phyloP scores from a whole-genome alignment of 2,797 vertebrate genomes.

The Sebastes ruberrimus region DNA sequence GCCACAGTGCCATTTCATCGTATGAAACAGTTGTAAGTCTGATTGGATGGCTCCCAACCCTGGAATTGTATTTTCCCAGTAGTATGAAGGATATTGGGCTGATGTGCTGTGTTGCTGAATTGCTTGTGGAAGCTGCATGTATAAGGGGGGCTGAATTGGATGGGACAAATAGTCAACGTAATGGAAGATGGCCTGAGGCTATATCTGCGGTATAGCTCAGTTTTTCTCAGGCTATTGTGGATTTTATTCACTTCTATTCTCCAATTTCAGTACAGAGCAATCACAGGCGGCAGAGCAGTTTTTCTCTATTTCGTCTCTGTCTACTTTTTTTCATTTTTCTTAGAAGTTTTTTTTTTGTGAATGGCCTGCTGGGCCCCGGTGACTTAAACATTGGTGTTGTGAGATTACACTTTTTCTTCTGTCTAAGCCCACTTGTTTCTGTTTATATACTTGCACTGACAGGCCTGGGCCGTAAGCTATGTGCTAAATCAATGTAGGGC shows the following conservation, averaged over 20 bases:
- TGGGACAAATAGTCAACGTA: constrained; percentile 53
- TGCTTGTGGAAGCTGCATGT: constrained; percentile 49
- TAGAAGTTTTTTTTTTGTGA: background rate
- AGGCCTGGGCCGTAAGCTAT: constrained; percentile 19
- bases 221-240: constrained; percentile 30
- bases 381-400: background rate
- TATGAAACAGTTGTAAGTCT: constrained; percentile 43
- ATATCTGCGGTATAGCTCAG: constrained; percentile 23
- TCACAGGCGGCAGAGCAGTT: background rate
- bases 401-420: constrained; percentile 1
- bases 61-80: constrained; percentile 38
- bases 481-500: constrained; percentile 53
- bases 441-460: constrained; percentile 39
- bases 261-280: constrained; percentile 12
- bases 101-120: constrained; percentile 54
- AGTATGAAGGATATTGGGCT: constrained; percentile 47
- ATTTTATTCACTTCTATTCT: constrained; percentile 45
- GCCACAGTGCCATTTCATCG: constrained; percentile 52
- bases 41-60: constrained; percentile 55
- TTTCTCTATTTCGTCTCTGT: constrained; percentile 28
- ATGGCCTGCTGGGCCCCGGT: background rate
- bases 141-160: constrained; percentile 45
- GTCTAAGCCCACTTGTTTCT: constrained; percentile 14
- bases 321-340: constrained; percentile 6
- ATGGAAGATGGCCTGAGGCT: constrained; percentile 45